Evolutionary conservation across 2,888 invertebrate genomes (phyloP).

Genomic region (Holacanthella duospinosa): DNA sequence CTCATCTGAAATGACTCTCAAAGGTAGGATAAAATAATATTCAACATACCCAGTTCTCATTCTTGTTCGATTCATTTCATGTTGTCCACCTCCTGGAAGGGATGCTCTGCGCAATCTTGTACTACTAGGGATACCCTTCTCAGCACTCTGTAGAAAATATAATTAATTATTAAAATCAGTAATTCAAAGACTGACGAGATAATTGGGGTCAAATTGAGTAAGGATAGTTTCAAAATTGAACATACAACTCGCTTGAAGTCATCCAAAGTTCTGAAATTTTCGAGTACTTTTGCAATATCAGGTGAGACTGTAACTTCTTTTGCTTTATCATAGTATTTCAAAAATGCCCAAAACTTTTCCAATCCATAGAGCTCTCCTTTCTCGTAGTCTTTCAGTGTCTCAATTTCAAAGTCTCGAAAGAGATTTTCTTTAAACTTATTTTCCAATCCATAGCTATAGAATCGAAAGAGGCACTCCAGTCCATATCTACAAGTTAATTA

Average conservation of each 20-base stretch:
- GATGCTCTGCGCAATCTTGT: conserved; percentile 14
- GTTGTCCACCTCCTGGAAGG: conserved; percentile 8
- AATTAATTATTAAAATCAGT: background rate
- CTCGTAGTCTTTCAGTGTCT: conserved; percentile 81
- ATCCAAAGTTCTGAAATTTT: conserved; percentile 74
- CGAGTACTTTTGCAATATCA: conserved; percentile 58
- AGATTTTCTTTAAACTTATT: conserved; percentile 88
- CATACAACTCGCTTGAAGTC: conserved; percentile 52
- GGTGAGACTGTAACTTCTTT: conserved; percentile 62
- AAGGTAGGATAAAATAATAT: no score
- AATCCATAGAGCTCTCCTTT: conserved; percentile 83
- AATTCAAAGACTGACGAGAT: background rate
- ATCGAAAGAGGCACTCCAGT: conserved; percentile 70
- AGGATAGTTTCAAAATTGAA: background rate
- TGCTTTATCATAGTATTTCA: conserved; percentile 86
- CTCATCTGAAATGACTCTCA: no score
- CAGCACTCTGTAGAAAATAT: conserved; percentile 11
- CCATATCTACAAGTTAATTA: conserved; percentile 44
- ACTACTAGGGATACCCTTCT: conserved; percentile 10
- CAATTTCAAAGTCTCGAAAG: conserved; percentile 89
- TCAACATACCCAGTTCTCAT: no score
- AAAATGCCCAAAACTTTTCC: conserved; percentile 99
- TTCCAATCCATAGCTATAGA: conserved; percentile 95
- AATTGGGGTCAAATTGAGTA: no score
- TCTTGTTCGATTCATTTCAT: no score